Evolutionary conservation across 2,797 vertebrate genomes (phyloP).

Genomic region (Sphaeramia orbicularis): DNA sequence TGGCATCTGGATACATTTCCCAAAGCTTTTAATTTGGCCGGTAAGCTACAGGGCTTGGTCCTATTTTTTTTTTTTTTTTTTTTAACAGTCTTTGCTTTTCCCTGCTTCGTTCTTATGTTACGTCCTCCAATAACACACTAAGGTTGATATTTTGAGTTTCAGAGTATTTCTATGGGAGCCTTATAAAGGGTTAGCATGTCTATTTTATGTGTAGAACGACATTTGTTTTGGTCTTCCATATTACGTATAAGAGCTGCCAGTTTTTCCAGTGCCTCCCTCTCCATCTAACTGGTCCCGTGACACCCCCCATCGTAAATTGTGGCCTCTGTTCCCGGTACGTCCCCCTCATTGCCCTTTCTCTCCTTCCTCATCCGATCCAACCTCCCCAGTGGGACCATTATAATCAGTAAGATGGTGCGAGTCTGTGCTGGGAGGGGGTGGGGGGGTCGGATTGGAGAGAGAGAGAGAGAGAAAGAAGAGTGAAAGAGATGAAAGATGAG

Average conservation of each 20-base stretch:
- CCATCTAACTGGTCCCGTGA: conserved; percentile 64
- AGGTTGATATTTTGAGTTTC: too few relatives aligned
- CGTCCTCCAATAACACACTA: too few relatives aligned
- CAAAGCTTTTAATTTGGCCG: too few relatives aligned
- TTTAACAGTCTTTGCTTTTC: too few relatives aligned
- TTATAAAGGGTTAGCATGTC: too few relatives aligned
- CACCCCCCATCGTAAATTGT: conserved; percentile 57
- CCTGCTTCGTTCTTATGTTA: too few relatives aligned
- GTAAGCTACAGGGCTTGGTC: too few relatives aligned
- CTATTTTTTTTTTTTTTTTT: too few relatives aligned
- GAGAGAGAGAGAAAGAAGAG: conserved; percentile 24
- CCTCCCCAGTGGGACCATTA: conserved; percentile 72
- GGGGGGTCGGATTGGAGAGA: too few relatives aligned
- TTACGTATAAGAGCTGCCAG: conserved; percentile 22
- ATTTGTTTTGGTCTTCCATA: conserved; percentile 21
- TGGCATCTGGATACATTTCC: too few relatives aligned
- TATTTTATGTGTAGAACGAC: conserved; percentile 4
- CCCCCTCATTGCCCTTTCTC: conserved; percentile 49
- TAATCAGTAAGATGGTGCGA: conserved; percentile 63
- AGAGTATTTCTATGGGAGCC: too few relatives aligned
- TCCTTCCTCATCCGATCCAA: conserved; percentile 55
- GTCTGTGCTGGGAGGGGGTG: conserved; percentile 40
- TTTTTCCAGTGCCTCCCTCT: conserved; percentile 60
- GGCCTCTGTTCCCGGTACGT: conserved; percentile 38
- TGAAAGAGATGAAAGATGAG: conserved; percentile 61